A percentile compares a stretch with the other conserved stretches of the same genome.
These are phyloP conservation scores for Anhinga rufa DNA, from an alignment of 2,113 vertebrate genomes.

Conservation along the genomic window DNA sequence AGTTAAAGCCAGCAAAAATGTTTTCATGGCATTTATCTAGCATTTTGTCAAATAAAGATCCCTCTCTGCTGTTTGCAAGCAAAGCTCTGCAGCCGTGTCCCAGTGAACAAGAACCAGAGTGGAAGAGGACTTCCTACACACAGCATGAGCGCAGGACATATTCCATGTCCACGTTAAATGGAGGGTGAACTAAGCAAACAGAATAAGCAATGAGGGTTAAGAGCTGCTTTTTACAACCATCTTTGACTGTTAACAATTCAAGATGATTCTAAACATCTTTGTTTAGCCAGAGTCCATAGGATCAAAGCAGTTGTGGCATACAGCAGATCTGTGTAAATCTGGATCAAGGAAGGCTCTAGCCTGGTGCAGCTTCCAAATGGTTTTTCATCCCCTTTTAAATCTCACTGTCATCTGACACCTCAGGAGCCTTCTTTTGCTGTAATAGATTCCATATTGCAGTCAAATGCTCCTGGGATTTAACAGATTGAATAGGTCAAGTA, in stretches of 20 bases:
- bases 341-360: background rate
- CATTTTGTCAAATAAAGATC: background rate
- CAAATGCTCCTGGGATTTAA: background rate
- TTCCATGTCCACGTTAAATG: background rate
- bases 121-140: background rate
- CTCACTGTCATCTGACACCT: background rate
- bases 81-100: background rate
- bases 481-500: background rate
- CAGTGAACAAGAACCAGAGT: background rate
- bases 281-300: background rate
- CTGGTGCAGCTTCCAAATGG: background rate
- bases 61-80: background rate
- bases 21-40: background rate
- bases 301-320: background rate
- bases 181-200: background rate
- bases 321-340: background rate
- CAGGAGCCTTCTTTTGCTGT: background rate
- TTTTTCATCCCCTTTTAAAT: conserved; percentile 1
- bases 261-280: background rate
- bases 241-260: background rate
- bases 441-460: background rate
- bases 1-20: background rate
- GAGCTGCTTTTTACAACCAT: background rate
- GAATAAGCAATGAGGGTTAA: background rate
- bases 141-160: background rate